Evolutionary conservation across 2,888 invertebrate species (phyloP), one percentile per base, ranked within the genome.

Genomic region (Meteorus colon): DNA sequence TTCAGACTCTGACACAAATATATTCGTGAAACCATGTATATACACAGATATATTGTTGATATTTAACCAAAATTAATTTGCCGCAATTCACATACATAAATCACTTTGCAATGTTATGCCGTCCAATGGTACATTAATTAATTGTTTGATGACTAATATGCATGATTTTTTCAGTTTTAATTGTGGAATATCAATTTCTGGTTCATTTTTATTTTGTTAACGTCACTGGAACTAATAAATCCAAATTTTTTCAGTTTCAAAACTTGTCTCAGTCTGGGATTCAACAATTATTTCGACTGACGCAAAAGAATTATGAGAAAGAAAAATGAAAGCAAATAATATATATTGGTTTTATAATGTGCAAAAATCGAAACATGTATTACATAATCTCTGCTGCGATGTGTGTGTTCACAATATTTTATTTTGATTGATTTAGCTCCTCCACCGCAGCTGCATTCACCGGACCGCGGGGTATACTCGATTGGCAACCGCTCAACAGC

Each of bases 401-500:
- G 77, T 79, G 71, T 74, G 77, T 75, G 73, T 70, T 37, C 45
- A 48, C 19, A 29, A 37, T 45, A 29, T 37, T 41, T 82, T 74
- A 81, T 85, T 83, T 83, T 80, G 79, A 83, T 86, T 87, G 84
- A 83, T 88, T 86, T 84, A 87, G 86, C 86, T 86, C 86, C 79
- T 84, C 82, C 75, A 74, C 69, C 62, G 77, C 83, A 85, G 85
- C 86, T 87, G 87, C 78, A 86, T 87, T 88, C 84, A 84, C 86
- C 86, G 86, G 86, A 86, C 81, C 85, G 86, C 84, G 88, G 85
- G 88, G 88, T 89, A 89, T 89, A 89, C 89, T 89, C 88, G 79
- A 88, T 82, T 87, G 88, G 85, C 86, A 83, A 89, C 88, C 89
- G 83, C 89, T 89, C 89, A 89, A 88, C 88, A 89, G 89, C 89